Percentiles rank a stretch among this genome's conserved stretches.
Conservation (phyloP, 2,888 invertebrate species). For the Hedya salicella region DNA sequence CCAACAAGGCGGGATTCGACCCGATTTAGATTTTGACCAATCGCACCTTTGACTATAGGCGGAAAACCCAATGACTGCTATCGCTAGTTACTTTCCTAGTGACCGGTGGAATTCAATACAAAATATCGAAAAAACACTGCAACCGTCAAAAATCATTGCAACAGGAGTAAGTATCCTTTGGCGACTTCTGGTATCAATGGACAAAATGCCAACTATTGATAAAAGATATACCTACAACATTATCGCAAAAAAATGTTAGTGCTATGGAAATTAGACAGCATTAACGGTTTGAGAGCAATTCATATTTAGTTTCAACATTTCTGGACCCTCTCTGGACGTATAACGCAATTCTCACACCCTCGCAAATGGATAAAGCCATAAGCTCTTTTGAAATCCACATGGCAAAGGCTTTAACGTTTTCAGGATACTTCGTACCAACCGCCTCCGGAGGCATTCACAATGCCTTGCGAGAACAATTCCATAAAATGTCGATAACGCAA, state of each 20-base stretch:
- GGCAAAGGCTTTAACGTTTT: conserved; percentile 6
- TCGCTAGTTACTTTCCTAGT: not conserved
- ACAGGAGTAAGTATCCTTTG: too few relatives aligned
- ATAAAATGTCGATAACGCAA: conserved; percentile 10
- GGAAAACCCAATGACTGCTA: not conserved
- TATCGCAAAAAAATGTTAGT: not conserved
- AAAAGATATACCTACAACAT: too few relatives aligned
- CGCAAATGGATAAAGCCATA: conserved; percentile 9
- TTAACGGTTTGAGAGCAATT: conserved; percentile 3
- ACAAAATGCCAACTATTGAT: too few relatives aligned
- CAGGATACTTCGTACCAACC: not conserved
- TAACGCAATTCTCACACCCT: conserved; percentile 1
- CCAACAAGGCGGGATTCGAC: conserved; percentile 4
- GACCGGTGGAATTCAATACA: not conserved
- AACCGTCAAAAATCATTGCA: too few relatives aligned
- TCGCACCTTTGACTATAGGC: not conserved
- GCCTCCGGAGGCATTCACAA: not conserved
- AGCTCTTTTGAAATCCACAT: conserved; percentile 3
- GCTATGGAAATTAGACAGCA: conserved; percentile 8
- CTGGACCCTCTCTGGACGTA: not conserved
- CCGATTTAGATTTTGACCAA: not conserved
- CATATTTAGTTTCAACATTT: not conserved
- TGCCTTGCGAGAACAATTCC: not conserved
- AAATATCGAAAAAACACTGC: too few relatives aligned
- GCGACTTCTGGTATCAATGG: too few relatives aligned